Evolutionary conservation across 2,888 invertebrate genomes (phyloP).

Genomic region (Cheilosia impressa): DNA sequence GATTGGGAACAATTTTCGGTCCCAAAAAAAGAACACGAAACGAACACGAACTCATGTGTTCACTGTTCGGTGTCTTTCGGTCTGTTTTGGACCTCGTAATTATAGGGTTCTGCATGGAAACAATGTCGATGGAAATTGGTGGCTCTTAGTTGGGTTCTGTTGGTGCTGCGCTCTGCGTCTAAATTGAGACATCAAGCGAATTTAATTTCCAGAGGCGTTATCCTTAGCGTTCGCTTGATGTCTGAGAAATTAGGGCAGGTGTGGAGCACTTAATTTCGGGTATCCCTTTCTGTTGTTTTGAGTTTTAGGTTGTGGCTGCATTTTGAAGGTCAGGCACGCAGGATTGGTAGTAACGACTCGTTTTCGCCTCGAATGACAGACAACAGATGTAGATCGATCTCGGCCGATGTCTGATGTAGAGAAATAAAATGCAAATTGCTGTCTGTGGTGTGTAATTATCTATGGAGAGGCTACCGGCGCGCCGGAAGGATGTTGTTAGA

Average conservation of each 20-base stretch:
- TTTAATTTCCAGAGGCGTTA: conserved; percentile 72
- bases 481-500: conserved; percentile 56
- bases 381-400: conserved; percentile 62
- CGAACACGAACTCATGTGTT: conserved; percentile 37
- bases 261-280: conserved; percentile 71
- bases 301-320: background rate
- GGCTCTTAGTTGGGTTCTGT: conserved; percentile 45
- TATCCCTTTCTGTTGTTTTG: conserved; percentile 65
- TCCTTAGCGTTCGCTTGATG: conserved; percentile 63
- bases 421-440: conserved; percentile 68
- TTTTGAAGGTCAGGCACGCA: conserved; percentile 51
- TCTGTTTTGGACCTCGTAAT: conserved; percentile 52
- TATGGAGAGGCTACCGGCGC: background rate
- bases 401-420: conserved; percentile 53
- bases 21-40: conserved; percentile 16
- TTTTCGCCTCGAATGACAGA: conserved; percentile 39
- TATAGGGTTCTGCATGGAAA: conserved; percentile 59
- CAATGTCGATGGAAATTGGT: conserved; percentile 57
- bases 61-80: conserved; percentile 18
- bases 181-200: conserved; percentile 72
- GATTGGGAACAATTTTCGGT: conserved; percentile 70
- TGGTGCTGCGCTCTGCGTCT: conserved; percentile 33
- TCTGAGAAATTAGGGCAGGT: conserved; percentile 70
- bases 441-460: conserved; percentile 51
- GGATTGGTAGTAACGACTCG: conserved; percentile 39